phyloP scores from a whole-genome alignment of 37 sponge, comb jelly and placozoan genomes.

The Chondrosia reniformis region DNA sequence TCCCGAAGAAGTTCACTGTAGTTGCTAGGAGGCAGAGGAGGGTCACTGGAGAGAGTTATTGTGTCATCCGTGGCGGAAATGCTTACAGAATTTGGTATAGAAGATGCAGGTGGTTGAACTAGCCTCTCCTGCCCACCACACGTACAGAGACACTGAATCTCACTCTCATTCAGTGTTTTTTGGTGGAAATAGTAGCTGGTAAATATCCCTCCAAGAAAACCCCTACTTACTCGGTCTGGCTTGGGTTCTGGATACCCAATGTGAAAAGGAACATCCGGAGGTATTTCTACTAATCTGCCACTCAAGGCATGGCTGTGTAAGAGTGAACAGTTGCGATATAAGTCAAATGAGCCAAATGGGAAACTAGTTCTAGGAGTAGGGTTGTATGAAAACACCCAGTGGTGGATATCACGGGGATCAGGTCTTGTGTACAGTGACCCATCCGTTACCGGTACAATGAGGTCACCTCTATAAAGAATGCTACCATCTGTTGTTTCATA shows the following conservation, averaged over 20 bases:
- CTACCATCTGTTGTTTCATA: no score
- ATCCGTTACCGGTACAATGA: background rate
- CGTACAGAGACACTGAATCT: slow-evolving; percentile 48
- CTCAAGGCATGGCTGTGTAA: slow-evolving; percentile 8
- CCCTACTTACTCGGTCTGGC: slow-evolving; percentile 22
- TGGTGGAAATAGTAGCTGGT: slow-evolving; percentile 52
- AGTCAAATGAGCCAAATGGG: no score
- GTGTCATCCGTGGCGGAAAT: background rate
- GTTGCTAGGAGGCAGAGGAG: slow-evolving; percentile 27
- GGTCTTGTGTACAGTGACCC: no score
- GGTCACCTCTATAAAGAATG: no score
- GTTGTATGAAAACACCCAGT: no score
- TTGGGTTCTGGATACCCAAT: slow-evolving; percentile 46
- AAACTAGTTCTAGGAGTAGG: no score
- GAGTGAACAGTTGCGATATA: slow-evolving; percentile 48
- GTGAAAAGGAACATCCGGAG: slow-evolving; percentile 12
- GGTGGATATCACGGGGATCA: no score
- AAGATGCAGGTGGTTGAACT: slow-evolving; percentile 15
- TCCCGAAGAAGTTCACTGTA: slow-evolving; percentile 22
- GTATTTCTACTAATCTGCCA: slow-evolving; percentile 2
- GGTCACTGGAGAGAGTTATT: background rate
- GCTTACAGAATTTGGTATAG: slow-evolving; percentile 20
- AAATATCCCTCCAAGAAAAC: slow-evolving; percentile 42
- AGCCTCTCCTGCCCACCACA: slow-evolving; percentile 67
- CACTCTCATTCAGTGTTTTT: slow-evolving; percentile 15